Evolutionary conservation across 2,113 vertebrate species (phyloP).

Genomic region (Crypturellus undulatus): DNA sequence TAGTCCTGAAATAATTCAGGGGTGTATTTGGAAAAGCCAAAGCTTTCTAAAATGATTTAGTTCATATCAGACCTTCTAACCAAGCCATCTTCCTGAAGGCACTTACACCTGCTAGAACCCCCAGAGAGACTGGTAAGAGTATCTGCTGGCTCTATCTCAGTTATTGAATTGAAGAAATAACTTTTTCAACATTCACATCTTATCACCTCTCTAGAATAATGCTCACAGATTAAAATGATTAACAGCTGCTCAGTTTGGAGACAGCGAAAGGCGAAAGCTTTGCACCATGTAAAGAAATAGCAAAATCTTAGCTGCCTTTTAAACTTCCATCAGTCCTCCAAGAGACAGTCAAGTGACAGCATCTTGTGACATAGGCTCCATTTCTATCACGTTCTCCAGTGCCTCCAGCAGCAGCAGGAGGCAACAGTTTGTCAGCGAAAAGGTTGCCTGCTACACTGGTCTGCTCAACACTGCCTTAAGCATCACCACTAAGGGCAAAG

Average conservation of each 20-base stretch:
- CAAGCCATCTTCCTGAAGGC: background rate
- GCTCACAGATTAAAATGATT: background rate
- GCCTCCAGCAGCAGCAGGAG: background rate
- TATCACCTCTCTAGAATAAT: background rate
- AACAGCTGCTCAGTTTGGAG: background rate
- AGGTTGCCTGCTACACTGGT: background rate
- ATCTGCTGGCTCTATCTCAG: background rate
- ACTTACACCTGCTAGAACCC: background rate
- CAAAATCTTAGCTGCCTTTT: background rate
- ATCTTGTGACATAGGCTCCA: slow-evolving; percentile 7
- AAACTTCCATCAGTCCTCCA: background rate
- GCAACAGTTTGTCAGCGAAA: background rate
- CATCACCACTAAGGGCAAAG: background rate
- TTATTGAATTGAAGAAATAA: background rate
- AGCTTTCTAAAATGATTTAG: background rate
- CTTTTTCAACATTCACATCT: background rate
- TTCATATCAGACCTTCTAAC: background rate
- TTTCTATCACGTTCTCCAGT: background rate
- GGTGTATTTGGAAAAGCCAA: too few relatives aligned
- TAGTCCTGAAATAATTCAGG: too few relatives aligned
- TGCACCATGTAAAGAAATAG: background rate
- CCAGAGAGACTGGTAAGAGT: background rate
- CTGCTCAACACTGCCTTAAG: background rate
- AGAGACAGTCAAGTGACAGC: background rate
- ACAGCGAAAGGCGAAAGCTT: background rate